Percentiles rank a stretch among this genome's conserved stretches.
Conservation (phyloP, 2,113 vertebrate species). For the Proteles cristata region DNA sequence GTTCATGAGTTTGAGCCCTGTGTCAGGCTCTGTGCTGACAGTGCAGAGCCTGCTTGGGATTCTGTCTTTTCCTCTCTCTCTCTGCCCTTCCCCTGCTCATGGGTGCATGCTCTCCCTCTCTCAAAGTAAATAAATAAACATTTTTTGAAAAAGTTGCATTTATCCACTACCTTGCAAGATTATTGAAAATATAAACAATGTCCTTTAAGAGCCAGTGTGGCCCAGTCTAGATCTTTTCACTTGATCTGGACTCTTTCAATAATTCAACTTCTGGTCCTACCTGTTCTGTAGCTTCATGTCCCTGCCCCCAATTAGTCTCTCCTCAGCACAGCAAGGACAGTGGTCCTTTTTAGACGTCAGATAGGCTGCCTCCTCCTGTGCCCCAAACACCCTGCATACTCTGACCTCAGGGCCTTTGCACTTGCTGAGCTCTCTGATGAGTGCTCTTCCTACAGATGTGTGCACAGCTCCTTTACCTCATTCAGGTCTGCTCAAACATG, state of each 20-base stretch:
- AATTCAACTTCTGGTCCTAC: background rate
- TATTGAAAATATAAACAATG: background rate
- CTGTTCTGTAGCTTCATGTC: background rate
- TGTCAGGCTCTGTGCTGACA: too few species aligned
- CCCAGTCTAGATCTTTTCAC: background rate
- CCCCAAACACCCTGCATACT: rapidly evolving
- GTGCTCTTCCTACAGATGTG: background rate
- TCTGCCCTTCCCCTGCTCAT: too few species aligned
- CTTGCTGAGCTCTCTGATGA: background rate
- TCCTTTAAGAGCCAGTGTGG: background rate
- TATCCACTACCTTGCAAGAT: background rate
- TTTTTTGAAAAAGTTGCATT: background rate
- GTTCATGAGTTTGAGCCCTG: too few species aligned
- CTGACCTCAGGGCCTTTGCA: background rate
- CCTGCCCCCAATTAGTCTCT: background rate
- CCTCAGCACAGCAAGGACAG: background rate
- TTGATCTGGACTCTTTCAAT: too few species aligned
- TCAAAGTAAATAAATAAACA: too few species aligned
- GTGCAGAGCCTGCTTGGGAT: too few species aligned
- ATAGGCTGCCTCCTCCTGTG: background rate
- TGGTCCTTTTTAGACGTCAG: background rate
- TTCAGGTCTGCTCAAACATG: background rate
- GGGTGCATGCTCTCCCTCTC: too few species aligned
- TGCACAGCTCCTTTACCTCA: background rate
- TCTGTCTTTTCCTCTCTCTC: too few species aligned